Base-by-base conservation (phyloP, 2,888 invertebrate species). In the Eremobia ochroleuca region DNA sequence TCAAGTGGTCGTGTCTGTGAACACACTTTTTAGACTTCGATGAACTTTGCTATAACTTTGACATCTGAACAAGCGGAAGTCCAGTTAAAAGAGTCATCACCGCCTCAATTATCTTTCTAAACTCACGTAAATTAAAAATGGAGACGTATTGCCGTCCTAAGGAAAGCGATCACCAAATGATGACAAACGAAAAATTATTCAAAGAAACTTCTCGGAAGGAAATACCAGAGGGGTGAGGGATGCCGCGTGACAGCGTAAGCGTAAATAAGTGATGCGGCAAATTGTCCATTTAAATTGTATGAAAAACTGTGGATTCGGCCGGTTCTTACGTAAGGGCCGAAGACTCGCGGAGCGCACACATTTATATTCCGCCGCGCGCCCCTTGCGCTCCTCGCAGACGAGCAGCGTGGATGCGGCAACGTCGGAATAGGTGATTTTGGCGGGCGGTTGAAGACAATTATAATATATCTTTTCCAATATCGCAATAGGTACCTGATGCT, bases 221-320 rank as follows among this genome's bases (percentile, higher is more conserved):
- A 85, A 85, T 87, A 90, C 81, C 82, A 80, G 85, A 86, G 86
- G 87, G 85, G 82, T 34, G 79, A 65, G 76, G 76, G 70, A 70
- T 28, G 69, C 74, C 49, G 72, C 73, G 61, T 70, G 81, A 83
- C 71, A 78, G 73, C 79, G 82, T 77, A 77, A 84, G 84, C 87
- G 87, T 88, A 88, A 92, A 89, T 89, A 90, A 91, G 90, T 90
- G 90, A 90, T 91, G 89, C 92, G 91, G 92, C 90, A 93, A 94
- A 94, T 93, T 94, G 92, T 91, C 90, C 91, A 90, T 91, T 91
- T 91, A 91, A 91, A 92, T 91, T 88, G 89, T 89, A 92, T 90
- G 91, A 89, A 90, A 90, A 90, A 90, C 90, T 87, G 87, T 81
- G 88, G 91, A 88, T 90, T 76, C 75, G 77, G 87, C 73, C 77